Conservation (phyloP, 1,140 invertebrate genomes). For the Aphaenogaster floridana region DNA sequence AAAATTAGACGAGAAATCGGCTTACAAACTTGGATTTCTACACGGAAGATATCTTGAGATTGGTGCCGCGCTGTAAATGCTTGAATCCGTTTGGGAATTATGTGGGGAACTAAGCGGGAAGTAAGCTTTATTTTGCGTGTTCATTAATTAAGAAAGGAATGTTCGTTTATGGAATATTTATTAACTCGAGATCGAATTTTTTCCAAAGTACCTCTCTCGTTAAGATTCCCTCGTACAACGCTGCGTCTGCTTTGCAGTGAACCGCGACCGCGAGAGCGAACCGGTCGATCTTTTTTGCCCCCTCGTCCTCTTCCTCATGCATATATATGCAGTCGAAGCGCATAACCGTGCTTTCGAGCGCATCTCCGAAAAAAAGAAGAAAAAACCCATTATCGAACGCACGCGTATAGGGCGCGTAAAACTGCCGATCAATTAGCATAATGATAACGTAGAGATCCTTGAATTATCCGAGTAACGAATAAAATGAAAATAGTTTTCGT, state of each 20-base stretch:
- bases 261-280: constrained; percentile 16
- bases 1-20: background rate
- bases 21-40: background rate
- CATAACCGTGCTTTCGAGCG: constrained; percentile 1
- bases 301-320: background rate
- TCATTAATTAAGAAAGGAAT: background rate
- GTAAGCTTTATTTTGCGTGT: background rate
- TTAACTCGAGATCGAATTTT: background rate
- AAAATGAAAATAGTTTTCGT: background rate
- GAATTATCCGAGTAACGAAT: background rate
- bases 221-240: background rate
- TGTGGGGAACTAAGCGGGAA: too few species aligned
- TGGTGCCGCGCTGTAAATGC: background rate
- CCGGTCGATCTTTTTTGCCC: constrained; percentile 9
- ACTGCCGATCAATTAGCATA: constrained; percentile 25
- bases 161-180: background rate
- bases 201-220: background rate
- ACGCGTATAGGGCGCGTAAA: background rate
- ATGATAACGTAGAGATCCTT: background rate
- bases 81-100: background rate
- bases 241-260: background rate
- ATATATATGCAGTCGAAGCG: constrained; percentile 18
- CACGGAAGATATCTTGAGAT: background rate
- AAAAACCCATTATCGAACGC: background rate
- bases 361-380: background rate